Percentiles rank a stretch among this genome's conserved stretches.
phyloP scores from a whole-genome alignment of 1,140 invertebrate genomes.

The Hestina assimilis region DNA sequence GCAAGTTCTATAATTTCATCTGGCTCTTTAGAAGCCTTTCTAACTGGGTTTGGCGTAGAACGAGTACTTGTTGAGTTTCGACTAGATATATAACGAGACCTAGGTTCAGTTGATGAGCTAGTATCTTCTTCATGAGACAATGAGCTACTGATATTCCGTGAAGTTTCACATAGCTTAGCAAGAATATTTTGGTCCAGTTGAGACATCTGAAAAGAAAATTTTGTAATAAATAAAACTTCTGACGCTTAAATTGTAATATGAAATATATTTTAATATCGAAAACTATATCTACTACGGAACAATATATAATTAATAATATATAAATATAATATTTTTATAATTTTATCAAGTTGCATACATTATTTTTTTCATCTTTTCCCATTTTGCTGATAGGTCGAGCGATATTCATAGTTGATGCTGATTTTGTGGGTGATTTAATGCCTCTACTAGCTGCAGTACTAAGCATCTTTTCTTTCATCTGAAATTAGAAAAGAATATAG shows the following conservation, averaged over 20 bases:
- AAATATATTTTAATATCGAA: not conserved
- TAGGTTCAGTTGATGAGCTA: conserved; percentile 53
- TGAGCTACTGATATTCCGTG: conserved; percentile 56
- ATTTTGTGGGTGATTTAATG: conserved; percentile 56
- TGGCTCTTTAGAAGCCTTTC: conserved; percentile 51
- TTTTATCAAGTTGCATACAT: conserved; percentile 22
- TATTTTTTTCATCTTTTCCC: conserved; percentile 30
- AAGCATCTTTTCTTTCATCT: conserved; percentile 71
- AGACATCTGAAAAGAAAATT: conserved; percentile 14
- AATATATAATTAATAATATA: not conserved
- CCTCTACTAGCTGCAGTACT: conserved; percentile 51
- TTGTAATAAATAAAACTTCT: not conserved
- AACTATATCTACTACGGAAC: not conserved
- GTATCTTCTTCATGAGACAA: conserved; percentile 61
- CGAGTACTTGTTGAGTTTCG: conserved; percentile 48
- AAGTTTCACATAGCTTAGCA: conserved; percentile 61
- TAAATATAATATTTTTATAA: not conserved
- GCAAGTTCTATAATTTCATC: conserved; percentile 60
- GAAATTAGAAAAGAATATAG: conserved; percentile 8
- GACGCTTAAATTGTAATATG: no score
- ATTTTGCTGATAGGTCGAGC: conserved; percentile 37
- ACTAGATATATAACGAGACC: conserved; percentile 47
- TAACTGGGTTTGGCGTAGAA: conserved; percentile 47
- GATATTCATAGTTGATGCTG: conserved; percentile 24
- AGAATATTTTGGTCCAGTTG: conserved; percentile 54